Percentiles rank a stretch among this genome's conserved stretches.
phyloP scores from a whole-genome alignment of 2,113 vertebrate genomes.

The Apeltes quadracus region DNA sequence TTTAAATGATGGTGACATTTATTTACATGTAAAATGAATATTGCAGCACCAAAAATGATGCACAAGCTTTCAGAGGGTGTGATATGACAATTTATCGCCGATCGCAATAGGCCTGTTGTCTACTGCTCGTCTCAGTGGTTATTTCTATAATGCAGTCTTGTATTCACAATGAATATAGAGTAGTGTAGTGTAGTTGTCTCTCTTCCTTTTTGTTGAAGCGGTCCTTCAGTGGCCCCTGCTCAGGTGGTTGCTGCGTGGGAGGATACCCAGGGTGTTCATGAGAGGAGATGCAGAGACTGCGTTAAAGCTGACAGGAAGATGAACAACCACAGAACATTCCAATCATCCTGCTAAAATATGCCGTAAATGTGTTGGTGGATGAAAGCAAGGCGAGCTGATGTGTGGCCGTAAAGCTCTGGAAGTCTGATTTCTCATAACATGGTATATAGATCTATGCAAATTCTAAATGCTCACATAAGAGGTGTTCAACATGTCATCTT shows the following conservation, averaged over 20 bases:
- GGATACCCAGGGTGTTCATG: background rate
- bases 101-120: too few relatives aligned
- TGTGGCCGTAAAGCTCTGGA: background rate
- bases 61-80: too few relatives aligned
- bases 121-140: too few relatives aligned
- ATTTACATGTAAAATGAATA: too few relatives aligned
- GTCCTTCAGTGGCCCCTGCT: background rate
- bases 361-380: background rate
- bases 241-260: background rate
- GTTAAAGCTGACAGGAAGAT: constrained; percentile 3
- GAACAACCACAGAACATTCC: constrained; percentile 5
- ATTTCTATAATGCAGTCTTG: too few relatives aligned
- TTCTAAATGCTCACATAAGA: constrained; percentile 7
- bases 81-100: too few relatives aligned
- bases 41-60: too few relatives aligned
- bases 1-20: too few relatives aligned
- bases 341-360: background rate
- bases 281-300: background rate
- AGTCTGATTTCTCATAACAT: background rate
- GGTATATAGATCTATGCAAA: constrained; percentile 11
- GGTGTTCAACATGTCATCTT: constrained; percentile 9
- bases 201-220: background rate
- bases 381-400: background rate
- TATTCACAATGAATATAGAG: too few relatives aligned
- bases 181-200: too few relatives aligned